Conservation (phyloP, 2,888 invertebrate genomes). For the Syrphus vitripennis region DNA sequence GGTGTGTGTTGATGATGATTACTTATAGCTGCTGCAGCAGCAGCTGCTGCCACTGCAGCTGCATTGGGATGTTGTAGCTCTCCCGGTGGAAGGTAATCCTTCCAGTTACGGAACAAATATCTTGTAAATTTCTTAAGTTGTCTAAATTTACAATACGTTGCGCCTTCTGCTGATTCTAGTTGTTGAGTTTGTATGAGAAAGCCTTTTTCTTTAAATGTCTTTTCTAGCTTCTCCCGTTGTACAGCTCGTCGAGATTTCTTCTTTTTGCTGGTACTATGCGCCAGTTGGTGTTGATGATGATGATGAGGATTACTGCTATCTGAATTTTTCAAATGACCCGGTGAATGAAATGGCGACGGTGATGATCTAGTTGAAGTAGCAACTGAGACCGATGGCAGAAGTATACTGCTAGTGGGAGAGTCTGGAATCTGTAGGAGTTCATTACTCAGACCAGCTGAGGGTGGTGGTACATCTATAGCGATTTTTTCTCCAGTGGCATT, state of each 20-base stretch:
- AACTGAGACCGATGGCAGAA: conserved; percentile 71
- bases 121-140: conserved; percentile 95
- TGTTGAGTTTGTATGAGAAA: conserved; percentile 97
- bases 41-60: conserved; percentile 71
- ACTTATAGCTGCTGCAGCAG: conserved; percentile 73
- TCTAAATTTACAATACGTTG: conserved; percentile 95
- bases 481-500: conserved; percentile 82
- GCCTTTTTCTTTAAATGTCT: conserved; percentile 95
- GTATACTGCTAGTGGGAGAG: conserved; percentile 75
- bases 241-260: conserved; percentile 91
- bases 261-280: conserved; percentile 80
- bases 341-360: conserved; percentile 69
- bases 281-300: conserved; percentile 41
- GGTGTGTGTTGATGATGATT: conserved; percentile 50
- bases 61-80: conserved; percentile 79
- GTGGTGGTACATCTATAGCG: conserved; percentile 77
- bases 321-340: conserved; percentile 37
- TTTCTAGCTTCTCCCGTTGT: conserved; percentile 93
- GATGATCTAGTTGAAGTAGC: conserved; percentile 60
- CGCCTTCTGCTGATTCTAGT: conserved; percentile 94
- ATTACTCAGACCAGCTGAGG: conserved; percentile 78
- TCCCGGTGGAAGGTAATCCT: conserved; percentile 93
- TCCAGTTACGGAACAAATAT: conserved; percentile 95
- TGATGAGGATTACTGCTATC: conserved; percentile 61
- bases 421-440: conserved; percentile 79